These are phyloP conservation scores for Erebia ligea DNA, from an alignment of 2,888 invertebrate species.

Conservation along the genomic window DNA sequence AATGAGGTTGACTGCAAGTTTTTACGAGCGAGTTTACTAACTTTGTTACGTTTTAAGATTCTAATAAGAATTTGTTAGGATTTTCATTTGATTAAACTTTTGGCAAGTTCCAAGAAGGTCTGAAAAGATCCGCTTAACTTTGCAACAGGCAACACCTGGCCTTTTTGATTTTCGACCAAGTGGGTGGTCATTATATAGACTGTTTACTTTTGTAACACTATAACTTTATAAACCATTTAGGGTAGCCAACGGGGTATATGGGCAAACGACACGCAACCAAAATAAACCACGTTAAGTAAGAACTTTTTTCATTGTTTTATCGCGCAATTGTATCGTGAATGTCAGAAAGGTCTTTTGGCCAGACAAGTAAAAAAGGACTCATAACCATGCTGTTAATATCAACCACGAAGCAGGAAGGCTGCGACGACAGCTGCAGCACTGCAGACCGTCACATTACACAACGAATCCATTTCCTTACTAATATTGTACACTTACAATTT, in stretches of 20 bases:
- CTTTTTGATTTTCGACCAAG: constrained; percentile 32
- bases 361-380: constrained; percentile 1
- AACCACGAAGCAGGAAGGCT: too few species aligned
- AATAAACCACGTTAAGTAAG: constrained; percentile 8
- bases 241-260: not conserved
- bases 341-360: constrained; percentile 7
- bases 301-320: constrained; percentile 1
- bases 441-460: too few species aligned
- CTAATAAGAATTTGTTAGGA: constrained; percentile 18
- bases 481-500: too few species aligned
- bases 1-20: not conserved
- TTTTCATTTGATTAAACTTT: constrained; percentile 36
- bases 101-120: constrained; percentile 32
- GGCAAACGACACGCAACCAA: constrained; percentile 20
- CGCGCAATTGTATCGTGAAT: not conserved
- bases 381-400: not conserved
- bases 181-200: constrained; percentile 38
- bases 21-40: not conserved
- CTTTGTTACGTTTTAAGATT: constrained; percentile 2
- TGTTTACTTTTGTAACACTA: constrained; percentile 22
- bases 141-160: constrained; percentile 35
- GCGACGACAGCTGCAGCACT: too few species aligned
- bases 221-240: constrained; percentile 15
- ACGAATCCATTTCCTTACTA: too few species aligned
- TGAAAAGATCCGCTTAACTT: not conserved